phyloP scores from a whole-genome alignment of 2,797 vertebrate genomes.

The Phrynocephalus vlangalii region DNA sequence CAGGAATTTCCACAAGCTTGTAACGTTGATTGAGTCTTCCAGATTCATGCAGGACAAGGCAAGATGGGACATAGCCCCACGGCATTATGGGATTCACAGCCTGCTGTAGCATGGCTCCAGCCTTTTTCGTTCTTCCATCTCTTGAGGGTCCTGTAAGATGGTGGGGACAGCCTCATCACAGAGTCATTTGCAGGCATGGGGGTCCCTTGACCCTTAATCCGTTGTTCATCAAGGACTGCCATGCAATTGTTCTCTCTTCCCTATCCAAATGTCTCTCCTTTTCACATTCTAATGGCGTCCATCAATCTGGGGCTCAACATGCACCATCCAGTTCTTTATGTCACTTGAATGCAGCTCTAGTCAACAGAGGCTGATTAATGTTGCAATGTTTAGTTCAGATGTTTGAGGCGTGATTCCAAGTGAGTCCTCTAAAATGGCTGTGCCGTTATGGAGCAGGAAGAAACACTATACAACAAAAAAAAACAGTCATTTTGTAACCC shows the following conservation, averaged over 20 bases:
- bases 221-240: neutral
- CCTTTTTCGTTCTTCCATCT: neutral
- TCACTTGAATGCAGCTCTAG: neutral
- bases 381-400: no score
- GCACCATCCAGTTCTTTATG: neutral
- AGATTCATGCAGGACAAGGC: neutral
- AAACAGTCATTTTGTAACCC: neutral
- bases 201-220: neutral
- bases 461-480: neutral
- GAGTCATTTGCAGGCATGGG: neutral
- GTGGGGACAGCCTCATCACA: neutral
- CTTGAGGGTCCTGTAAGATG: neutral
- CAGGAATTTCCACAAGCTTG: no score
- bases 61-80: neutral
- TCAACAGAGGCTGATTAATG: neutral
- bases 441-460: no score
- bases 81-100: neutral
- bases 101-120: no score
- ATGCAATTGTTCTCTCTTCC: neutral
- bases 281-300: neutral
- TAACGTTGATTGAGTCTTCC: neutral
- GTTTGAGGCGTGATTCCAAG: no score
- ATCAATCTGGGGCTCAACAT: neutral
- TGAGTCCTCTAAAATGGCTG: no score
- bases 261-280: neutral